A percentile compares a stretch with the other conserved stretches of the same genome.
Evolutionary conservation across 2,888 invertebrate genomes (phyloP).

Genomic region (Balanococcus diminutus): DNA sequence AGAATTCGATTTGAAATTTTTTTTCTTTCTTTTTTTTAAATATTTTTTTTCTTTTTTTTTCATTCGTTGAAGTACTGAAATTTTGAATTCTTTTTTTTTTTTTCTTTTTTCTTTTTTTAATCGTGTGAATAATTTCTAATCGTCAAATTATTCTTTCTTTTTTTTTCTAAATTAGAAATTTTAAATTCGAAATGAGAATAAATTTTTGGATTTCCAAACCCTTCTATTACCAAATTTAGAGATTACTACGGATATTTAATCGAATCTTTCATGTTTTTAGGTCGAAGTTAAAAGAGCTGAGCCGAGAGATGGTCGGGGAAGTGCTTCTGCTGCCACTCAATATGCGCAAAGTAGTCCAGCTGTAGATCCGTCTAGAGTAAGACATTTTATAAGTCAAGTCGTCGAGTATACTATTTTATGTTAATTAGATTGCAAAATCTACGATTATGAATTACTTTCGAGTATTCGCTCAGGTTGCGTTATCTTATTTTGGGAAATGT

Average conservation of each 20-base stretch:
- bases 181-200: conserved; percentile 9
- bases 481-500: no score
- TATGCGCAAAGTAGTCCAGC: conserved; percentile 8
- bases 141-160: not conserved
- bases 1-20: not conserved
- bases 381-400: not conserved
- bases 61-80: not conserved
- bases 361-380: conserved; percentile 13
- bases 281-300: conserved; percentile 53
- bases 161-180: not conserved
- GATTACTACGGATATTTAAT: not conserved
- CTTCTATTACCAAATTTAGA: not conserved
- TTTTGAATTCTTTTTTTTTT: not conserved
- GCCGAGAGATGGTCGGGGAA: conserved; percentile 43
- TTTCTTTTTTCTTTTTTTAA: not conserved
- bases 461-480: no score
- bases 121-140: not conserved
- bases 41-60: not conserved
- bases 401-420: not conserved
- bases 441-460: no score
- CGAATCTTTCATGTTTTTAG: conserved; percentile 21
- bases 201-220: conserved; percentile 24
- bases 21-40: not conserved
- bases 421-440: no score
- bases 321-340: not conserved